Base-by-base conservation (phyloP, 92 coral and sea anemone genomes). In the Palythoa grandiflora region DNA sequence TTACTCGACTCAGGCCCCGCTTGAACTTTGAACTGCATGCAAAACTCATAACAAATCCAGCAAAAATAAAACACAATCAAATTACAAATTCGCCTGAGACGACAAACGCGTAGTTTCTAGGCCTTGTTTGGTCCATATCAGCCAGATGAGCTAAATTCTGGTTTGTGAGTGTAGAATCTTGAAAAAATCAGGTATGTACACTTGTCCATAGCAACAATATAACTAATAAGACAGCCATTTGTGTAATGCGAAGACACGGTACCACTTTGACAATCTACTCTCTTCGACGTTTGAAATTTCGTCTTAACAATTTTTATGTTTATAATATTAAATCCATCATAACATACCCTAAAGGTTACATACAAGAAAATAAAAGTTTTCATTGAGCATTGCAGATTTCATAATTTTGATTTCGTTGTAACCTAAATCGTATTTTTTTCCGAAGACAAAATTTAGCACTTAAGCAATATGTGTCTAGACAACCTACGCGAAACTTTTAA, bases 21-120 rank as follows among this genome's bases (percentile, higher is more conserved):
- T 1, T 20, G 66, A 10, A 11, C 39, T 15, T 54, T 35, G 50
- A 37, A 77, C 83, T 54, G 15, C 36, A 35, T 54, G 15, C 36
- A 35, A 77, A 77, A 54, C 47, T 50, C 19, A 77, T 53, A 35
- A 77, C 37, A 77, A 77, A 70, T 21, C 83, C 21, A 77, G 12
- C 37, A 9, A 2, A 37, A 35, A 11, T 17, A 44, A 44, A 44
- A 8, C 50, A 44, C 13, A 38, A 37, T 10, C 15, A 16, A 72
- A 40, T 38, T 1, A 71, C n/a, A 71, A n/a, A 17, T 73, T 13
- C 55, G 53, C 53, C 52, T 7, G 78, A 73, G 17, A 38, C 12
- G 19, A 16, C 6, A 40, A 15, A 39, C 35, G 5, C 53, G 53
- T 11, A 4, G 1, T 6, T 44, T 44, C 17, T 55, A 38, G 19